Base-by-base conservation (phyloP, 2,888 invertebrate species). In the Platycheirus albimanus region DNA sequence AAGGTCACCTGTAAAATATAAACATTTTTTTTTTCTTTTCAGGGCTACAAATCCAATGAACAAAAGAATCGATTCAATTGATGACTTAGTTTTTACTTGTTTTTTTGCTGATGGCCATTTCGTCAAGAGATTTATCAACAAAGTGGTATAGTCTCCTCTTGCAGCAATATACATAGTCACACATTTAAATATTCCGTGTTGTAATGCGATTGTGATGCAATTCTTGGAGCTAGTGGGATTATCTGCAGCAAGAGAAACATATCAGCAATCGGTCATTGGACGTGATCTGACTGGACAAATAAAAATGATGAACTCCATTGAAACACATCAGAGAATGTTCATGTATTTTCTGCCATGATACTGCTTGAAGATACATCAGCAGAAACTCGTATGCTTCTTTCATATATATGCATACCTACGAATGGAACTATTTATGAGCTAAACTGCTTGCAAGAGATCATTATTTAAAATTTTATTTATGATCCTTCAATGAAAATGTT, bases 121-220 rank as follows among this genome's bases (percentile, higher is more conserved):
- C n/a, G 15, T 61, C 45, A 61, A 38, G 47, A 79, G 67, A 74
- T 79, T 74, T 63, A 79, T 79, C 79, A 70, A 70, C 61, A 30
- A 36, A 56, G 36, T n/a, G n/a, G n/a, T n/a, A n/a, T n/a, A n/a
- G n/a, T n/a, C n/a, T n/a, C n/a, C n/a, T 61, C 52, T 36, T 58
- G 45, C 13, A 52, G 33, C 15, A 36, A 51, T n/a, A 33, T 15
- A 20, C n/a, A 19, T 43, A 52, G 61, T 10, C 33, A 33, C 33
- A 33, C 54, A 20, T 47, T 54, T 54, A 77, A 52, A 54, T 52
- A 78, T 38, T 66, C 28, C 74, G 66, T 76, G 76, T 56, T 70
- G 80, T 76, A 81, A 81, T 70, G 70, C 52, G 30, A 3, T 30
- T 76, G 70, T 81, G 80, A 81, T 81, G 80, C 80, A 81, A 81